A percentile compares a stretch with the other conserved stretches of the same genome.
phyloP scores from a whole-genome alignment of 2,113 vertebrate species.

The Opisthocomus hoazin region DNA sequence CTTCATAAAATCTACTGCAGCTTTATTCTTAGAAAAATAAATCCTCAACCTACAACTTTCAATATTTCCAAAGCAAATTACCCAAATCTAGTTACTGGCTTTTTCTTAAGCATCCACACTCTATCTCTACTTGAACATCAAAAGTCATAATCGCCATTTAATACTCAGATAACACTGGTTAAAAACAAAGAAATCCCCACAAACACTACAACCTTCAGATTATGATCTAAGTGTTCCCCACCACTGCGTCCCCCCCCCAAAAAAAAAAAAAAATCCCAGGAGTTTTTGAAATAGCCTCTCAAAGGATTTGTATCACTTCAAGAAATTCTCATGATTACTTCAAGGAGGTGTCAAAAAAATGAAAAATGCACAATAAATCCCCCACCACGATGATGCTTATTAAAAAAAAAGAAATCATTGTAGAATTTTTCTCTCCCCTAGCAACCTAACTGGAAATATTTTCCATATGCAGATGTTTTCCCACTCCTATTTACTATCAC shows the following conservation, averaged over 20 bases:
- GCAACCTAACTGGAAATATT: background rate
- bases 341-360: background rate
- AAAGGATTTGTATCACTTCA: background rate
- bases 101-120: background rate
- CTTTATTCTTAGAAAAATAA: slow-evolving; percentile 44
- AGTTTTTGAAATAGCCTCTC: background rate
- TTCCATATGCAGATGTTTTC: background rate
- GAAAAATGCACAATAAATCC: background rate
- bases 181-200: background rate
- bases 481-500: background rate
- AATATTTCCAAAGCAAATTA: slow-evolving; percentile 28
- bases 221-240: background rate
- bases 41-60: background rate
- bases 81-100: background rate
- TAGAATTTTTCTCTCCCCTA: background rate
- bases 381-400: background rate
- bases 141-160: background rate
- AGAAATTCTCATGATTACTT: background rate
- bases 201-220: background rate
- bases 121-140: background rate
- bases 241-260: background rate
- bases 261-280: background rate
- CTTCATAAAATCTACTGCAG: slow-evolving; percentile 49
- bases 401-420: background rate
- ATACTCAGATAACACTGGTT: background rate